These are phyloP conservation scores for Rutpela maculata DNA, from an alignment of 2,888 invertebrate species.

Conservation along the genomic window DNA sequence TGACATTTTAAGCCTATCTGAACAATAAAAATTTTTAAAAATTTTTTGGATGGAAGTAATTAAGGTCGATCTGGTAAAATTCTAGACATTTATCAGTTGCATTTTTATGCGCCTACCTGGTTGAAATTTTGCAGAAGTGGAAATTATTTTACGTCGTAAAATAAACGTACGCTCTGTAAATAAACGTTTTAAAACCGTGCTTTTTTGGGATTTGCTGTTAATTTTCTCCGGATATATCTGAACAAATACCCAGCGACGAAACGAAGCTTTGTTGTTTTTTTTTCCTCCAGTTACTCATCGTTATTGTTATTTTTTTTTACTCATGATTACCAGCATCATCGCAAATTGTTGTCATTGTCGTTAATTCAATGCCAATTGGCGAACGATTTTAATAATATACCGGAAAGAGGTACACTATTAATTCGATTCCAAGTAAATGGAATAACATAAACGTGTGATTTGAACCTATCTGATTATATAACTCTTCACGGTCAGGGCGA, in stretches of 20 bases:
- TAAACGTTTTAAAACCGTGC: too few species aligned
- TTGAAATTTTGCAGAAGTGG: too few species aligned
- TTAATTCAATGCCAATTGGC: constrained; percentile 61
- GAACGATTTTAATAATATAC: constrained; percentile 59
- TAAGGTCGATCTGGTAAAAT: too few species aligned
- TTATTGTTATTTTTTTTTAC: constrained; percentile 21
- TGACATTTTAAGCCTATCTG: too few species aligned
- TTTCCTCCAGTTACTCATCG: constrained; percentile 13
- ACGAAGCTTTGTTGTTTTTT: constrained; percentile 11
- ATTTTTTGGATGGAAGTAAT: too few species aligned
- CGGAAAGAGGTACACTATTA: constrained; percentile 58
- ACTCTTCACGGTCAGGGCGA: constrained; percentile 64
- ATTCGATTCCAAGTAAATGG: constrained; percentile 59
- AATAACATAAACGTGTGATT: constrained; percentile 55
- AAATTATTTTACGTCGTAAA: too few species aligned
- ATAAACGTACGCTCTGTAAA: too few species aligned
- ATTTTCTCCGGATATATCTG: constrained; percentile 12
- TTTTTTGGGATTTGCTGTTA: not conserved
- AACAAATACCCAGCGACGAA: not conserved
- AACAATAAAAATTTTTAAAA: too few species aligned
- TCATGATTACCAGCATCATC: constrained; percentile 27
- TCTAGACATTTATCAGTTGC: too few species aligned
- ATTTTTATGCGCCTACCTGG: too few species aligned
- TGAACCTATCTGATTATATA: constrained; percentile 61
- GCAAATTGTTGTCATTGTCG: constrained; percentile 45